Percentiles rank a stretch among this genome's conserved stretches.
Conservation (phyloP, 2,888 invertebrate genomes). For the Busseola fusca region DNA sequence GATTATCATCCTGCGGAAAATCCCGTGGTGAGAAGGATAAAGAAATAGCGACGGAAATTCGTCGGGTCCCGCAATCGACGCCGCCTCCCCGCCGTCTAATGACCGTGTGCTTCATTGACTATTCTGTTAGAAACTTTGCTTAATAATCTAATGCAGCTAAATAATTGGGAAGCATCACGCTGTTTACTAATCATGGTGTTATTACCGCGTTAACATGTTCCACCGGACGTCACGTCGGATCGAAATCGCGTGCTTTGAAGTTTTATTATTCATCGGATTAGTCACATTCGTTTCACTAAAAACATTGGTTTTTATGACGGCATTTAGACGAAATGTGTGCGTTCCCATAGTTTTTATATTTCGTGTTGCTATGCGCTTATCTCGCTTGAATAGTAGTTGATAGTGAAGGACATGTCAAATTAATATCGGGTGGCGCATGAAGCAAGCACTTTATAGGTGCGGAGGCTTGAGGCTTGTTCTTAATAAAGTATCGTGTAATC, state of each 20-base stretch:
- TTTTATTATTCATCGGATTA: conserved; percentile 50
- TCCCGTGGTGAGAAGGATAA: conserved; percentile 62
- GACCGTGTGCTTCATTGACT: conserved; percentile 63
- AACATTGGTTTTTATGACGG: conserved; percentile 46
- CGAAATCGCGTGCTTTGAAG: conserved; percentile 36
- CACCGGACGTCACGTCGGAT: conserved; percentile 44
- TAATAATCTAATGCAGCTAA: conserved; percentile 62
- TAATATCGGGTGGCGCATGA: conserved; percentile 30
- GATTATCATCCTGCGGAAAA: conserved; percentile 79
- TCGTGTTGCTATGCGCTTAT: conserved; percentile 14
- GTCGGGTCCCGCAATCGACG: conserved; percentile 64
- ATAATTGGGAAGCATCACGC: conserved; percentile 49
- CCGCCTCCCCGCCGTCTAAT: conserved; percentile 68
- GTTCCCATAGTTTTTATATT: conserved; percentile 33
- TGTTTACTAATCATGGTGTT: conserved; percentile 53
- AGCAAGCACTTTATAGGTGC: conserved; percentile 23
- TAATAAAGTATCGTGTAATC: conserved; percentile 50
- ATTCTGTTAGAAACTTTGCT: conserved; percentile 68
- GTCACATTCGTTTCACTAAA: conserved; percentile 45
- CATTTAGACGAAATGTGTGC: conserved; percentile 7
- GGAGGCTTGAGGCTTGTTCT: conserved; percentile 34
- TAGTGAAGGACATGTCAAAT: conserved; percentile 28
- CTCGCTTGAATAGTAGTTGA: conserved; percentile 18
- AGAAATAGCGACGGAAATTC: conserved; percentile 75
- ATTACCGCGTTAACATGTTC: conserved; percentile 41